A percentile compares a stretch with the other conserved stretches of the same genome.
Evolutionary conservation across 2,888 invertebrate genomes (phyloP).

Genomic region (Tenthredo scrophulariae): DNA sequence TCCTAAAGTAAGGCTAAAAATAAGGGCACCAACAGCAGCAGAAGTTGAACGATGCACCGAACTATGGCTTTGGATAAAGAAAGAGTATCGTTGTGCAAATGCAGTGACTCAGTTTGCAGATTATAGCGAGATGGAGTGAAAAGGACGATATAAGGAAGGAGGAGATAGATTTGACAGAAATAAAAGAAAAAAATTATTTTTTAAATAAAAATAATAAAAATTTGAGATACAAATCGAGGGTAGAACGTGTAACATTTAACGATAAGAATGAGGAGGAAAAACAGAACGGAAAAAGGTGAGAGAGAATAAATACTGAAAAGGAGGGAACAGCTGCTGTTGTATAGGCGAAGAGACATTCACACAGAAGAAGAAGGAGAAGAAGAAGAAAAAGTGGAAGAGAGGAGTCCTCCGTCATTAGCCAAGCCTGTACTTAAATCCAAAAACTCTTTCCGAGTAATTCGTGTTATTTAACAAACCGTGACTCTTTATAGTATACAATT

Average conservation of each 20-base stretch:
- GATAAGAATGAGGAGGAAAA: background rate
- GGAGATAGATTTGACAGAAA: background rate
- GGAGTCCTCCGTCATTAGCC: slow-evolving; percentile 18
- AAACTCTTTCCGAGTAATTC: slow-evolving; percentile 15
- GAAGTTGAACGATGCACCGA: background rate
- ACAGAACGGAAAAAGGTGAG: background rate
- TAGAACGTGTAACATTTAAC: background rate
- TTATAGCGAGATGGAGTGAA: background rate
- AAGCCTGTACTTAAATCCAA: slow-evolving; percentile 40
- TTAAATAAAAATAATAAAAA: background rate
- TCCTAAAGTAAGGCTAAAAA: background rate
- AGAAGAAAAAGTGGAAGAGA: background rate
- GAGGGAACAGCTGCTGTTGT: slow-evolving; percentile 6
- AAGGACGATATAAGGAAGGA: background rate
- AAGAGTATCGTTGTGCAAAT: slow-evolving; percentile 4
- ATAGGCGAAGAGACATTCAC: background rate
- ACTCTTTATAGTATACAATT: slow-evolving; percentile 28
- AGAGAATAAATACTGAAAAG: background rate
- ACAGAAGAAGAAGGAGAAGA: background rate
- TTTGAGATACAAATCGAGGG: background rate
- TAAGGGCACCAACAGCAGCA: background rate
- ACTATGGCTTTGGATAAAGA: background rate
- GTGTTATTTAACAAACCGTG: slow-evolving; percentile 44
- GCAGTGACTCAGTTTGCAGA: slow-evolving; percentile 4
- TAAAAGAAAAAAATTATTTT: too few relatives aligned